Evolutionary conservation across 2,888 invertebrate species (phyloP).

Genomic region (Caenorhabditis afra): DNA sequence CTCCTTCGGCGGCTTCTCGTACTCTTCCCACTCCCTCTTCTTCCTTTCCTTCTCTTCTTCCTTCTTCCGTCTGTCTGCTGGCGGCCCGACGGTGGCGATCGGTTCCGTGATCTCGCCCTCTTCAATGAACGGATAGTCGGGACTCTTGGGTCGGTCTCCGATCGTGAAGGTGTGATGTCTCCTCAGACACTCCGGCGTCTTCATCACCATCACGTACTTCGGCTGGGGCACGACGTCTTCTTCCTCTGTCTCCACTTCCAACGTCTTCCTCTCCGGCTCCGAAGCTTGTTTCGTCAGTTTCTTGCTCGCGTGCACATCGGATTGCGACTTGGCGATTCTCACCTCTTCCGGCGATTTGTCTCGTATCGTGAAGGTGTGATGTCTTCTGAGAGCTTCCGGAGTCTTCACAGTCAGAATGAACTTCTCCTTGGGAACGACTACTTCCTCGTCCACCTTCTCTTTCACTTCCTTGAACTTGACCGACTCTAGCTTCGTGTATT

Average conservation of each 20-base stretch:
- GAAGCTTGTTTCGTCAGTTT: slow-evolving; percentile 43
- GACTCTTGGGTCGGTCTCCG: slow-evolving; percentile 62
- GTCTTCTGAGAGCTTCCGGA: slow-evolving; percentile 58
- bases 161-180: slow-evolving; percentile 67
- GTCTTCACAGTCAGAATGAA: slow-evolving; percentile 51
- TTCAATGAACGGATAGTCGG: slow-evolving; percentile 67
- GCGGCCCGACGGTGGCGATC: slow-evolving; percentile 66
- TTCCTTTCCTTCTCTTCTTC: slow-evolving; percentile 55
- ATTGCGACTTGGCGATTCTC: slow-evolving; percentile 39
- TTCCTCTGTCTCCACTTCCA: slow-evolving; percentile 21
- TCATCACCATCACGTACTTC: slow-evolving; percentile 60
- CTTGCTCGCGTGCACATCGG: slow-evolving; percentile 49
- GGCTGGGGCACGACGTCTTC: slow-evolving; percentile 33
- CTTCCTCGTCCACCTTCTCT: slow-evolving; percentile 26
- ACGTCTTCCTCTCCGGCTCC: slow-evolving; percentile 42
- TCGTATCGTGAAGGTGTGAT: slow-evolving; percentile 56
- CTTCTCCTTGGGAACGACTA: slow-evolving; percentile 29
- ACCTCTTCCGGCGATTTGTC: slow-evolving; percentile 45
- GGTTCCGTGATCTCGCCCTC: slow-evolving; percentile 67
- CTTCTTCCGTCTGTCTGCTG: slow-evolving; percentile 59
- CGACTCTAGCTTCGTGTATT: slow-evolving; percentile 43
- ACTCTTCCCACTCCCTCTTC: slow-evolving; percentile 46
- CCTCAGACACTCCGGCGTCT: slow-evolving; percentile 60
- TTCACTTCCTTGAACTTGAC: slow-evolving; percentile 48
- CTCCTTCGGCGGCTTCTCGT: slow-evolving; percentile 44